Conservation (phyloP, 2,888 invertebrate genomes). For the Tetheella fluctuosa region DNA sequence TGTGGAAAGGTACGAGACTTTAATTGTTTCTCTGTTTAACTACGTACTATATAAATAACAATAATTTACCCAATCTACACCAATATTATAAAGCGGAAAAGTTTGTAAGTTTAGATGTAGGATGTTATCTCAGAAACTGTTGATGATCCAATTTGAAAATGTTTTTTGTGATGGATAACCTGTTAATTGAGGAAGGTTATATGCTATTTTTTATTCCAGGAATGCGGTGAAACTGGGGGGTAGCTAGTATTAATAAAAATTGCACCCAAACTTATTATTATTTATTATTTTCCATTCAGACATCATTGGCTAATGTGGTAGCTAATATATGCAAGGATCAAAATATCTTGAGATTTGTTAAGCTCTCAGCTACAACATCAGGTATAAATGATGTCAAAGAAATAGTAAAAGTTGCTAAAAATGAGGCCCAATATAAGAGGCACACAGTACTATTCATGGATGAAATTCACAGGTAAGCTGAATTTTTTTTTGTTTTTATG, state of each 20-base stretch:
- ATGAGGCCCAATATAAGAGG: conserved; percentile 87
- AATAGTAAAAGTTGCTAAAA: conserved; percentile 88
- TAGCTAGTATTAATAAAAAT: too few species aligned
- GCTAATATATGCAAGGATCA: conserved; percentile 86
- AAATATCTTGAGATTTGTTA: conserved; percentile 86
- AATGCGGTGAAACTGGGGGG: too few species aligned
- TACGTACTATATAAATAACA: not conserved
- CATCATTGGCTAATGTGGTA: conserved; percentile 90
- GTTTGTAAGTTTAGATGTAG: too few species aligned
- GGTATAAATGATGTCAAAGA: conserved; percentile 92
- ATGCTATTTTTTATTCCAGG: too few species aligned
- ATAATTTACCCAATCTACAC: too few species aligned
- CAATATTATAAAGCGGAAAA: too few species aligned
- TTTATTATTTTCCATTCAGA: conserved; percentile 76
- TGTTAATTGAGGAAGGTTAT: too few species aligned
- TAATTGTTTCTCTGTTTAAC: not conserved
- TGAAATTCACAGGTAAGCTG: conserved; percentile 88
- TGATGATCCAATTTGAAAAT: too few species aligned
- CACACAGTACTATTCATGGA: conserved; percentile 93
- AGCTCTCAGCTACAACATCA: conserved; percentile 89
- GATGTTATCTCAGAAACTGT: too few species aligned
- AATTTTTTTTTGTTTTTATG: not conserved
- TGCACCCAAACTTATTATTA: too few species aligned
- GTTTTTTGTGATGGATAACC: too few species aligned
- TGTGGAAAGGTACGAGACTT: conserved; percentile 89